Base-by-base conservation (phyloP, 1,140 invertebrate species). In the Luehdorfia chinensis region DNA sequence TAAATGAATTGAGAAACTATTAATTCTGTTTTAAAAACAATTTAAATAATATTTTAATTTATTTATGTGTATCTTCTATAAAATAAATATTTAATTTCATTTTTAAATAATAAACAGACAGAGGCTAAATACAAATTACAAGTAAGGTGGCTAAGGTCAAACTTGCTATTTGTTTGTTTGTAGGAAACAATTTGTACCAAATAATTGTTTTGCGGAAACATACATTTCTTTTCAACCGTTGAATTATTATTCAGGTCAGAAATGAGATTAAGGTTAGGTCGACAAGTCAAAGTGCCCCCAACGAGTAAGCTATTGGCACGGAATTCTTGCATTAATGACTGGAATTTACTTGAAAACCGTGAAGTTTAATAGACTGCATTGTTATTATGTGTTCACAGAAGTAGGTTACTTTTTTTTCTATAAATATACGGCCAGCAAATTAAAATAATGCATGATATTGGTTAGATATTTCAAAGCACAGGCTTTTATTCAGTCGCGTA, bases 271-370 rank as follows among this genome's bases (percentile, higher is more conserved):
- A 70, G 73, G 67, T 70, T 77, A 69, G 59, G 61, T 64, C 55
- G 59, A 55, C 41, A 57, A 61, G 50, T 61, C 55, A 59, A 66
- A 67, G 48, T 66, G 54, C 34, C 28, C 37, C 39, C 61, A 57
- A 66, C 55, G 57, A 60, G 56, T 57, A 44, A 39, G 50, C 57
- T 66, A 74, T 75, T 73, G 72, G 65, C 78, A 83, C 78, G 78
- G 65, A 66, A 83, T 76, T 70, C 69, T 58, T 71, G 74, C 72
- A 83, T 83, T 83, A 83, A 83, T 71, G 60, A 61, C 60, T 60
- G 45, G 50, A 66, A 68, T 64, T 71, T 61, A 64, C 48, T 60
- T 56, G 50, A 50, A 34, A 65, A 61, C 50, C 47, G 39, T 57
- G 52, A 55, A 57, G 47, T 30, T 43, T 58, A 56, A 43, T 43